Evolutionary conservation across 2,888 invertebrate genomes (phyloP).

Genomic region (Gandaritis pyraliata): DNA sequence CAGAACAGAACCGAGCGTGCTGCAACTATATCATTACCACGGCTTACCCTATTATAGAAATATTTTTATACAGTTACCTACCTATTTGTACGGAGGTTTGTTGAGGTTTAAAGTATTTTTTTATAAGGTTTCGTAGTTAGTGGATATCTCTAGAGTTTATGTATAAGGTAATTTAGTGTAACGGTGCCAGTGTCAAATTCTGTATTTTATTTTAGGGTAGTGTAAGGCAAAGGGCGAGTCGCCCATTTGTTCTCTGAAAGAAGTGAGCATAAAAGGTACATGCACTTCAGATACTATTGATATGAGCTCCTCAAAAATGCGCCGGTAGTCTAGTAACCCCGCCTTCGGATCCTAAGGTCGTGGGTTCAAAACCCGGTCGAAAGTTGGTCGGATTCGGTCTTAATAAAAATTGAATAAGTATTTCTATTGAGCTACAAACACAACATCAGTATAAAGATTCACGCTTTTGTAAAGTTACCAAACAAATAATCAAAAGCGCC

Average conservation of each 20-base stretch:
- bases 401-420: no score
- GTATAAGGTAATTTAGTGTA: slow-evolving; percentile 32
- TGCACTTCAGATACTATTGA: neutral
- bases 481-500: no score
- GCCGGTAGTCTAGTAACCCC: no score
- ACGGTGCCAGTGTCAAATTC: slow-evolving; percentile 42
- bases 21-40: neutral
- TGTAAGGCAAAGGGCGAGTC: slow-evolving; percentile 31
- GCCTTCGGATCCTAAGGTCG: no score
- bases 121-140: slow-evolving; percentile 33
- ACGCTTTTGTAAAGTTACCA: no score
- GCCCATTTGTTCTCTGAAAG: slow-evolving; percentile 11
- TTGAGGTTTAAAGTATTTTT: slow-evolving; percentile 33
- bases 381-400: no score
- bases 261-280: neutral
- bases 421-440: no score
- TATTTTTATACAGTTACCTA: slow-evolving; percentile 42
- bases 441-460: no score
- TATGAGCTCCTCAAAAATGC: no score
- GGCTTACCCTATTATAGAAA: slow-evolving; percentile 25
- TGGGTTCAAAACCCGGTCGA: no score
- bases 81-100: slow-evolving; percentile 27
- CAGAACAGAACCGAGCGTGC: no score
- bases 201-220: slow-evolving; percentile 32
- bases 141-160: slow-evolving; percentile 45